Evolutionary conservation across 2,888 invertebrate species (phyloP).

Genomic region (Balanococcus diminutus): DNA sequence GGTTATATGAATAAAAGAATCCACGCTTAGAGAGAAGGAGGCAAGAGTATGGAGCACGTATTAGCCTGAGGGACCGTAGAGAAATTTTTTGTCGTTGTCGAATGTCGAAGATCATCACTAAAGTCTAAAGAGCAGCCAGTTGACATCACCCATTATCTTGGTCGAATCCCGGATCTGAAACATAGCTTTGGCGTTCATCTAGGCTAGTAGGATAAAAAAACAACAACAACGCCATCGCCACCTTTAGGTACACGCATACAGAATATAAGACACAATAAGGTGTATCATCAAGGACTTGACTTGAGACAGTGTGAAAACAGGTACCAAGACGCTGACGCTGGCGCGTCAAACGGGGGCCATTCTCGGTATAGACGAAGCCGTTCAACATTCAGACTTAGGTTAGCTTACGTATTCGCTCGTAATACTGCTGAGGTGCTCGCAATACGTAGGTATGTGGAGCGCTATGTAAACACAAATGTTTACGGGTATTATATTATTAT

Average conservation of each 20-base stretch:
- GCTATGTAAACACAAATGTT: not conserved
- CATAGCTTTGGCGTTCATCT: not conserved
- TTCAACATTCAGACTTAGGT: not conserved
- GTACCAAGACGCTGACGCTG: not conserved
- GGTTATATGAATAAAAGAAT: not conserved
- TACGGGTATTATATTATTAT: not conserved
- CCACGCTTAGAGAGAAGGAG: not conserved
- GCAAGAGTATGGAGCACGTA: not conserved
- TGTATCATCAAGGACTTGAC: not conserved
- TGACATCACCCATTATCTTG: not conserved
- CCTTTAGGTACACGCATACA: not conserved
- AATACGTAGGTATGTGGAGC: not conserved
- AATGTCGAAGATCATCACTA: not conserved
- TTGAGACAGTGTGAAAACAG: not conserved
- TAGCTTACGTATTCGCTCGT: not conserved
- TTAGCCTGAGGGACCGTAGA: not conserved
- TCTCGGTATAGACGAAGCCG: not conserved
- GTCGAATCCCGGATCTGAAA: not conserved
- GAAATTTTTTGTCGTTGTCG: not conserved
- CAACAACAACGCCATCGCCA: not conserved
- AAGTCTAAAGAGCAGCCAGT: not conserved
- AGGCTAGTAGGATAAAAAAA: slow-evolving; percentile 1
- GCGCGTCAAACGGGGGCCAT: not conserved
- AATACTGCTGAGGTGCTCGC: not conserved
- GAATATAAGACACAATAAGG: no score